These are phyloP conservation scores for Penelope pileata DNA, from an alignment of 2,113 vertebrate species.

Conservation along the genomic window DNA sequence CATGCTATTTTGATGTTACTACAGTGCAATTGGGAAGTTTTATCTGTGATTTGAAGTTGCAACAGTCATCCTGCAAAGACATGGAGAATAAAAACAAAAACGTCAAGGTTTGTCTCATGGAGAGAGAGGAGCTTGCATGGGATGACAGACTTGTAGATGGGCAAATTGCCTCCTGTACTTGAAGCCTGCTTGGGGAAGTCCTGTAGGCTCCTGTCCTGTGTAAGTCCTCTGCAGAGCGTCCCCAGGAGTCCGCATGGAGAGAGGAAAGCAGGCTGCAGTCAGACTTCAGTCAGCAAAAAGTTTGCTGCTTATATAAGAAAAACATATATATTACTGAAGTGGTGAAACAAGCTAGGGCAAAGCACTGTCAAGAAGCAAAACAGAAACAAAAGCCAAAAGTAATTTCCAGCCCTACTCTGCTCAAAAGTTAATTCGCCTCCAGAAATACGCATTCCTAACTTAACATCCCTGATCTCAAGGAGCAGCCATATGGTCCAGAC, in stretches of 20 bases:
- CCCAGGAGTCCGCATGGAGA: not conserved
- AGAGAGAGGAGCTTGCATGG: not conserved
- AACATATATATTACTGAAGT: not conserved
- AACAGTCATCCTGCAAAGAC: not conserved
- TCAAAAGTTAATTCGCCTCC: not conserved
- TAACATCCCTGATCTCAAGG: not conserved
- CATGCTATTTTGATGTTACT: fast-evolving
- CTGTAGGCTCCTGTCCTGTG: not conserved
- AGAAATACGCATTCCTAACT: not conserved
- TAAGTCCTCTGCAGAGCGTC: not conserved
- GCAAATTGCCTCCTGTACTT: fast-evolving
- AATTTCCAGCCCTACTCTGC: not conserved
- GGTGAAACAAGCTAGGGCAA: not conserved
- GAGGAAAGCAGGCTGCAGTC: not conserved
- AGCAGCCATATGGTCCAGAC: not conserved
- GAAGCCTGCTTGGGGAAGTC: fast-evolving
- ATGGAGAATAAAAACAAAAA: not conserved
- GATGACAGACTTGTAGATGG: not conserved
- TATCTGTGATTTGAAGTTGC: not conserved
- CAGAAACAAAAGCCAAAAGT: not conserved
- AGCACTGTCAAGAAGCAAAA: not conserved
- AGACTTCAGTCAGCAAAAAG: not conserved
- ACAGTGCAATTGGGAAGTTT: not conserved
- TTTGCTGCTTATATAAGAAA: not conserved
- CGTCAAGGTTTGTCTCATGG: not conserved